Conservation (phyloP, 2,888 invertebrate species). For the Trissoscelio sp. region DNA sequence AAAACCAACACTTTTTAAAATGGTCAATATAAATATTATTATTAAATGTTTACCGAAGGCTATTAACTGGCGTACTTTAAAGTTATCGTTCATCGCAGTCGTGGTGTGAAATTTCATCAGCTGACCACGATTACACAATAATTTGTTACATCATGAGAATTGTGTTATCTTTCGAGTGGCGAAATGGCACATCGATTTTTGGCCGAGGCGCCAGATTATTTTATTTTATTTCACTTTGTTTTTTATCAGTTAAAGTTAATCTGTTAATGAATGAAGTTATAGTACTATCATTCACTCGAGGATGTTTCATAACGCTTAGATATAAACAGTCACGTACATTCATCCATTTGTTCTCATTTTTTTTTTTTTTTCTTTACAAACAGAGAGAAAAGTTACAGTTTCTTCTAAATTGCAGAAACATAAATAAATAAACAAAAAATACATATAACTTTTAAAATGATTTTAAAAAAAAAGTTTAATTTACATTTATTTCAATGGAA, state of each 20-base stretch:
- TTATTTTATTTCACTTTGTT: too few species aligned
- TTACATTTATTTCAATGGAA: not conserved
- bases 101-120: constrained; percentile 35
- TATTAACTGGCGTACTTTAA: constrained; percentile 26
- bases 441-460: too few species aligned
- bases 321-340: constrained; percentile 29
- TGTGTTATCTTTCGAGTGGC: constrained; percentile 36
- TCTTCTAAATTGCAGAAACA: too few species aligned
- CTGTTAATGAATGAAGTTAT: constrained; percentile 49
- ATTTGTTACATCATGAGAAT: constrained; percentile 11
- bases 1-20: too few species aligned
- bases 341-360: too few species aligned
- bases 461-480: too few species aligned
- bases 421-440: too few species aligned
- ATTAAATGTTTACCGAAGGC: constrained; percentile 27
- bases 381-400: too few species aligned
- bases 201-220: constrained; percentile 13
- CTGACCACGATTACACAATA: constrained; percentile 43
- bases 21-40: constrained; percentile 41
- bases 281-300: constrained; percentile 42
- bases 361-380: too few species aligned
- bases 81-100: constrained; percentile 25
- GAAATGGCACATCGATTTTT: constrained; percentile 17
- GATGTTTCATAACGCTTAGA: constrained; percentile 17
- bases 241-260: constrained; percentile 17